Percentiles rank a stretch among this genome's conserved stretches.
These are phyloP conservation scores for Apodemus sylvaticus DNA, from an alignment of 2,113 vertebrate genomes.

Conservation along the genomic window DNA sequence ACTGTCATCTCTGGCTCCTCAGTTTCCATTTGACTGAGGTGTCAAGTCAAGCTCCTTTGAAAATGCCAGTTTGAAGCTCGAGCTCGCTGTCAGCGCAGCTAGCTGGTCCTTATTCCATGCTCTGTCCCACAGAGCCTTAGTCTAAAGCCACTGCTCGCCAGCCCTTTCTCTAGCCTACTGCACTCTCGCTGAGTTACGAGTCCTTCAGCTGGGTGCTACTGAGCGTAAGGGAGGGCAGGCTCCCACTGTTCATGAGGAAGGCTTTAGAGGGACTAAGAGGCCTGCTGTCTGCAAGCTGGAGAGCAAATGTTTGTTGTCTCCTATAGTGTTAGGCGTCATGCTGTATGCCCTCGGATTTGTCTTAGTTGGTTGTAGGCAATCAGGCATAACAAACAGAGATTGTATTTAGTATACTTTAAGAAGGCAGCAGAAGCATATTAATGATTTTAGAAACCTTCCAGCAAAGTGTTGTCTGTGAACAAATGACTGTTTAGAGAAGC, in stretches of 20 bases:
- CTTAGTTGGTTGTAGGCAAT: not conserved
- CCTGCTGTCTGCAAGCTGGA: not conserved
- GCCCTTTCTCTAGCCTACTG: not conserved
- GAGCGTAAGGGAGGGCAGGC: not conserved
- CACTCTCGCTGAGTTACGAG: not conserved
- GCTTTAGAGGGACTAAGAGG: not conserved
- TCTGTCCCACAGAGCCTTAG: not conserved
- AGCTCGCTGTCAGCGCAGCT: not conserved
- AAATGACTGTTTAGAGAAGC: slow-evolving; percentile 24
- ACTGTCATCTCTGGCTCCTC: not conserved
- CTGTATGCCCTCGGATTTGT: not conserved
- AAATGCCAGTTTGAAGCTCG: not conserved
- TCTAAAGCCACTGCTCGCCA: not conserved
- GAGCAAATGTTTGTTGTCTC: not conserved
- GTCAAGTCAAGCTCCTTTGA: slow-evolving; percentile 8
- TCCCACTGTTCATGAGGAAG: not conserved
- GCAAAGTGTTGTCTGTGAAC: not conserved
- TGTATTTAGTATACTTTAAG: slow-evolving; percentile 34
- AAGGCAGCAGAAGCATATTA: not conserved
- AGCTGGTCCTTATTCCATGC: not conserved
- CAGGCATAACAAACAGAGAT: not conserved
- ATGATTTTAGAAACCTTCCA: not conserved
- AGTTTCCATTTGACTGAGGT: slow-evolving; percentile 40
- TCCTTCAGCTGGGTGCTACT: not conserved
- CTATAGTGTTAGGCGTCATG: not conserved